A percentile compares a stretch with the other conserved stretches of the same genome.
These are phyloP conservation scores for Ibidorhyncha struthersii DNA, from an alignment of 2,113 vertebrate genomes.

Conservation along the genomic window DNA sequence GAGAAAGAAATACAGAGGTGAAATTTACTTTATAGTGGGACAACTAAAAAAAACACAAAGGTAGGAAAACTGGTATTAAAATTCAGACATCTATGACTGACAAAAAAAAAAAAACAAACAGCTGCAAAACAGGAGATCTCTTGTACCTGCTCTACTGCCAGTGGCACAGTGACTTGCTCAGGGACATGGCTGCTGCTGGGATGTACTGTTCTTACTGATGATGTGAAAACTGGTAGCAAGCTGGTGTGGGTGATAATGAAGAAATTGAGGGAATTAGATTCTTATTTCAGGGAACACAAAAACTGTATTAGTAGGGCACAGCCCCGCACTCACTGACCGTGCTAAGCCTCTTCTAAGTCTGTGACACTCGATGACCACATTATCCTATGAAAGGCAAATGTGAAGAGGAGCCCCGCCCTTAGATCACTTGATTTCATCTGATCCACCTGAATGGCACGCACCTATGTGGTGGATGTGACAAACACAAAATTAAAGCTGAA, in stretches of 20 bases:
- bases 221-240: not conserved
- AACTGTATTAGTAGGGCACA: not conserved
- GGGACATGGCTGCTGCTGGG: rapidly evolving
- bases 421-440: not conserved
- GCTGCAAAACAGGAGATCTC: not conserved
- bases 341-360: not conserved
- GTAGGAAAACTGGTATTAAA: not conserved
- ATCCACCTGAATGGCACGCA: not conserved
- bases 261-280: not conserved
- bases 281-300: not conserved
- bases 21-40: not conserved
- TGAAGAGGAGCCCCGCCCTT: not conserved
- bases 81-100: not conserved
- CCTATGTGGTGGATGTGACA: rapidly evolving
- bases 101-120: not conserved
- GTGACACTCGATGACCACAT: not conserved
- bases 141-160: not conserved
- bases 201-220: not conserved
- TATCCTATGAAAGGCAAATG: not conserved
- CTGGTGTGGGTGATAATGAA: not conserved
- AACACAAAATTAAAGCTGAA: not conserved
- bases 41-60: not conserved
- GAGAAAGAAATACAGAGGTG: not conserved
- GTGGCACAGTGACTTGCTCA: not conserved
- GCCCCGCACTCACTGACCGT: rapidly evolving